These are phyloP conservation scores for Chironomus tepperi DNA, from an alignment of 1,140 invertebrate genomes.

Conservation along the genomic window DNA sequence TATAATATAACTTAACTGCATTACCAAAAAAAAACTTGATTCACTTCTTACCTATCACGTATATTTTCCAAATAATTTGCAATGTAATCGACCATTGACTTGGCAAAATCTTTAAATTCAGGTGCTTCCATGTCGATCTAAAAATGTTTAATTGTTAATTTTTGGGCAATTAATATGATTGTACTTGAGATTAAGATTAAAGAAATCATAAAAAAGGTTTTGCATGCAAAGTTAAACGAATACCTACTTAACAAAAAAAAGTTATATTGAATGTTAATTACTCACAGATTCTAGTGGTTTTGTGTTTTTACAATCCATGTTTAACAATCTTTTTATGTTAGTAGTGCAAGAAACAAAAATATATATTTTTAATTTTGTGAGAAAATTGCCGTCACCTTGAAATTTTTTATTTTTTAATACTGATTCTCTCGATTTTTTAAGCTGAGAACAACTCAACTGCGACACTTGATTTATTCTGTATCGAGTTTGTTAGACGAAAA, in stretches of 20 bases:
- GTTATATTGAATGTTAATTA: not conserved
- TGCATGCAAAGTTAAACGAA: too few species aligned
- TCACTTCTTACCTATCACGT: constrained; percentile 56
- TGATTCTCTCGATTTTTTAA: too few species aligned
- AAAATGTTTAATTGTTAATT: not conserved
- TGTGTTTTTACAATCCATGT: not conserved
- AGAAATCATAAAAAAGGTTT: too few species aligned
- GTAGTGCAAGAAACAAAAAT: not conserved
- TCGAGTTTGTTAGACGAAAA: too few species aligned
- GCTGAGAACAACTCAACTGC: too few species aligned
- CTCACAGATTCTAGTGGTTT: constrained; percentile 12
- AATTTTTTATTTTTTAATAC: not conserved
- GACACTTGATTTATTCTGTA: too few species aligned
- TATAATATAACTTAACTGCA: too few species aligned
- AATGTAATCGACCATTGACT: constrained; percentile 72
- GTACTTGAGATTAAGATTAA: too few species aligned
- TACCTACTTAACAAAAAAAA: too few species aligned
- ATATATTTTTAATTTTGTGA: not conserved
- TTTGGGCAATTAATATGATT: not conserved
- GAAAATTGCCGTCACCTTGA: not conserved
- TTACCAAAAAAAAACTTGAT: too few species aligned
- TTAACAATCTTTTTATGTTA: not conserved
- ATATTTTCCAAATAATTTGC: constrained; percentile 78
- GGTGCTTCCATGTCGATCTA: constrained; percentile 60
- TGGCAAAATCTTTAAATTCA: constrained; percentile 68